A percentile compares a stretch with the other conserved stretches of the same genome.
Conservation (phyloP, 2,888 invertebrate genomes). For the Crioceris asparagi region DNA sequence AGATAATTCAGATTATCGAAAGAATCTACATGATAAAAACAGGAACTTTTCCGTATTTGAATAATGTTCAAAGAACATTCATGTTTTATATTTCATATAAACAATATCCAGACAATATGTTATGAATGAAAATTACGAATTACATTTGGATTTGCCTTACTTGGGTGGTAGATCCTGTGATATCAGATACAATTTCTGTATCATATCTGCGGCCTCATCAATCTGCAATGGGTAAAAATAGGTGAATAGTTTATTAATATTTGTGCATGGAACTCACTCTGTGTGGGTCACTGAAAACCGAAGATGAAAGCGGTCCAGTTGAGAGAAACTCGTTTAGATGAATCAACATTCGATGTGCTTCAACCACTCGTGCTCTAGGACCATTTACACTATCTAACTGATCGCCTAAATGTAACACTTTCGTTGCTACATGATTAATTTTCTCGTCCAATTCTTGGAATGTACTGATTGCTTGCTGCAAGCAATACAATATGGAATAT, state of each 20-base stretch:
- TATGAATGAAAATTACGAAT: no score
- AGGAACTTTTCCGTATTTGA: no score
- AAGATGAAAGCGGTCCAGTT: constrained; percentile 72
- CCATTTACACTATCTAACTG: constrained; percentile 95
- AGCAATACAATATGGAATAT: background rate
- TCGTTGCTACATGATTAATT: constrained; percentile 93
- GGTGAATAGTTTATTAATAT: background rate
- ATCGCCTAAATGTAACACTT: constrained; percentile 96
- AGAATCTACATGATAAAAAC: background rate
- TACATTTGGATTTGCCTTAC: constrained; percentile 33
- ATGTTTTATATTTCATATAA: no score
- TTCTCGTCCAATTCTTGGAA: constrained; percentile 90
- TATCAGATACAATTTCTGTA: constrained; percentile 91
- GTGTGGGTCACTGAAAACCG: constrained; percentile 76
- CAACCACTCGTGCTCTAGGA: constrained; percentile 86
- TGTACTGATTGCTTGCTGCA: constrained; percentile 66
- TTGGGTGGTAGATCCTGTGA: constrained; percentile 91
- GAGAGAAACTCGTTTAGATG: constrained; percentile 87
- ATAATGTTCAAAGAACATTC: no score
- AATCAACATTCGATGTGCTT: constrained; percentile 85
- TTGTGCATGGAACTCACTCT: constrained; percentile 33
- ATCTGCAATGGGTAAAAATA: constrained; percentile 43
- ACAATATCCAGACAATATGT: no score
- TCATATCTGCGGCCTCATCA: constrained; percentile 92
- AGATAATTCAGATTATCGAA: background rate